Evolutionary conservation across 2,888 invertebrate genomes (phyloP).

Genomic region (Palloptera scutellata): DNA sequence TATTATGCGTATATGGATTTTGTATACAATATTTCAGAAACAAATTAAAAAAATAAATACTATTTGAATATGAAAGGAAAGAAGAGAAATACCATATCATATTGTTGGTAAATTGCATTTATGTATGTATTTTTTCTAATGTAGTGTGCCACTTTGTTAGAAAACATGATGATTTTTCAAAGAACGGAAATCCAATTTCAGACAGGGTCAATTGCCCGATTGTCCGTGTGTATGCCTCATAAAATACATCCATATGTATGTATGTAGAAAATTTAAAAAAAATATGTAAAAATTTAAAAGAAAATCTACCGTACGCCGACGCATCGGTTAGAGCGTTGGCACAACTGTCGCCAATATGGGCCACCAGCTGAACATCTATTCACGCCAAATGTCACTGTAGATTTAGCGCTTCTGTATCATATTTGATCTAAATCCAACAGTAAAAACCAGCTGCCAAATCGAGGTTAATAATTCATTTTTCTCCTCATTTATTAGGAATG

Average conservation of each 20-base stretch:
- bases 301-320: slow-evolving; percentile 7
- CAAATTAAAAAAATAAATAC: too few species aligned
- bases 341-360: slow-evolving; percentile 15
- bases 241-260: background rate
- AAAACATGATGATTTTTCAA: too few species aligned
- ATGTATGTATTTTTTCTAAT: too few species aligned
- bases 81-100: too few species aligned
- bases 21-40: background rate
- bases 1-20: background rate
- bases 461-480: slow-evolving; percentile 22
- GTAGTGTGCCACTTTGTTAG: too few species aligned
- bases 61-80: too few species aligned
- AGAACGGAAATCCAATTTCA: slow-evolving; percentile 11
- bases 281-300: slow-evolving; percentile 6
- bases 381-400: slow-evolving; percentile 18
- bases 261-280: background rate
- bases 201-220: slow-evolving; percentile 21
- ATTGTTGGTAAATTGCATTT: too few species aligned
- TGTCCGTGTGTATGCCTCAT: background rate
- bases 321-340: slow-evolving; percentile 1
- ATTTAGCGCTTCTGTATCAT: slow-evolving; percentile 11
- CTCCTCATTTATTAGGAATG: slow-evolving; percentile 2
- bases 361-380: slow-evolving; percentile 10
- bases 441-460: background rate
- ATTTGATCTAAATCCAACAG: background rate